Evolutionary conservation across 2,888 invertebrate species (phyloP).

Genomic region (Zygothrica quintamaculata): DNA sequence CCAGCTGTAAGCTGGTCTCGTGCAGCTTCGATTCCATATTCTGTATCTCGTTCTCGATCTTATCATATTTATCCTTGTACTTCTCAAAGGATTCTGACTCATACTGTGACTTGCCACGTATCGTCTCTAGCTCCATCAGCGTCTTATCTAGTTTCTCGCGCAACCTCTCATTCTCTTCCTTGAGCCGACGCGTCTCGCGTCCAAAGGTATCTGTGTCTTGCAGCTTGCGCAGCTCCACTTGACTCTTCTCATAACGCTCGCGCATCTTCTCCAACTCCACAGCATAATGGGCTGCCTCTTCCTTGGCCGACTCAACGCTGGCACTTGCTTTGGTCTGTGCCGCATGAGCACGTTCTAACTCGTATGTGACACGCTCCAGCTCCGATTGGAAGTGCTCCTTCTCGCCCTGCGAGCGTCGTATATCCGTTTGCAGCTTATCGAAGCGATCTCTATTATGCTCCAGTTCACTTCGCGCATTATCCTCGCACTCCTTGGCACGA

Average conservation of each 20-base stretch:
- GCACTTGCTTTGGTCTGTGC: constrained; percentile 94
- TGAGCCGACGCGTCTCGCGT: constrained; percentile 91
- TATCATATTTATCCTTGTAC: constrained; percentile 90
- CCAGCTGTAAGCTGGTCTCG: constrained; percentile 92
- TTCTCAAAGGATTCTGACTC: constrained; percentile 90
- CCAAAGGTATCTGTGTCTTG: constrained; percentile 92
- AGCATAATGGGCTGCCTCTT: constrained; percentile 94
- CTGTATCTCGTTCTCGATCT: constrained; percentile 90
- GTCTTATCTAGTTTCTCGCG: constrained; percentile 92
- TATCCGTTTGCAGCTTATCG: constrained; percentile 94
- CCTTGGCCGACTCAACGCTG: constrained; percentile 94
- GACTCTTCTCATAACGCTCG: constrained; percentile 94
- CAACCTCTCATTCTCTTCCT: constrained; percentile 92
- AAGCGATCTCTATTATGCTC: constrained; percentile 95
- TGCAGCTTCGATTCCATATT: constrained; percentile 91
- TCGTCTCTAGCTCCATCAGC: constrained; percentile 91
- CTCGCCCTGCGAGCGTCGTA: constrained; percentile 92
- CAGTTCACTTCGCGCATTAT: constrained; percentile 94
- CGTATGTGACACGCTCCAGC: constrained; percentile 92
- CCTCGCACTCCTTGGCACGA: constrained; percentile 95
- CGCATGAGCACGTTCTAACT: constrained; percentile 93
- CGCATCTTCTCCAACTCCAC: constrained; percentile 95
- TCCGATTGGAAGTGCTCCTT: constrained; percentile 94
- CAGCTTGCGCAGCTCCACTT: constrained; percentile 92
- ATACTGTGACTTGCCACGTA: constrained; percentile 92